Evolutionary conservation across 2,888 invertebrate genomes (phyloP).

Genomic region (Hypomecis atomaria): DNA sequence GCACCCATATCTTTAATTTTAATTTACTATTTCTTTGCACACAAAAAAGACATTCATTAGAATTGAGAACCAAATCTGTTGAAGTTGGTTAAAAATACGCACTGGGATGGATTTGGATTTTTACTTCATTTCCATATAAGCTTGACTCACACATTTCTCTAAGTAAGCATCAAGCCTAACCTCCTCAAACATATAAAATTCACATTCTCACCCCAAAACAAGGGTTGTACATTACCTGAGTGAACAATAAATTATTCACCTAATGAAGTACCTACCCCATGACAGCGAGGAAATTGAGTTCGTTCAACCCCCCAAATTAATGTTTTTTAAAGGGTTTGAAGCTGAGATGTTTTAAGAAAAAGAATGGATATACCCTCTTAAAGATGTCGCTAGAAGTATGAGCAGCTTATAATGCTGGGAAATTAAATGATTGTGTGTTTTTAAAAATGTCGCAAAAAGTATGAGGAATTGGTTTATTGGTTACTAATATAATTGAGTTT

Average conservation of each 20-base stretch:
- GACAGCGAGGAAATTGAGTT: constrained; percentile 69
- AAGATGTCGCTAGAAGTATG: background rate
- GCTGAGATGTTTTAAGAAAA: background rate
- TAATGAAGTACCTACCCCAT: constrained; percentile 62
- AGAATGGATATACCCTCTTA: background rate
- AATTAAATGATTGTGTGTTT: too few relatives aligned
- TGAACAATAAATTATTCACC: constrained; percentile 67
- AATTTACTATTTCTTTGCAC: too few relatives aligned
- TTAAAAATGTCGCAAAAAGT: too few relatives aligned
- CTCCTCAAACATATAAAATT: constrained; percentile 38
- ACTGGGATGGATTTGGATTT: background rate
- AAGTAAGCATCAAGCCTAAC: constrained; percentile 4
- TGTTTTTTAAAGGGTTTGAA: constrained; percentile 53
- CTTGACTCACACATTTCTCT: background rate
- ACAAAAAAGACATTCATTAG: too few relatives aligned
- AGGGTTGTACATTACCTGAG: constrained; percentile 53
- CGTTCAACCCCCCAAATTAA: constrained; percentile 56
- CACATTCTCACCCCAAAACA: constrained; percentile 43
- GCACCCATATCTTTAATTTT: too few relatives aligned
- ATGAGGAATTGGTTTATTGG: too few relatives aligned
- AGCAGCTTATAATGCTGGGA: background rate
- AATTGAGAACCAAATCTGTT: too few relatives aligned
- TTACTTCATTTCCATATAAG: background rate
- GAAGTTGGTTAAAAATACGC: too few relatives aligned
- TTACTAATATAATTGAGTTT: too few relatives aligned